Evolutionary conservation across 2,797 vertebrate genomes (phyloP).

Genomic region (Rhinichthys osculus): DNA sequence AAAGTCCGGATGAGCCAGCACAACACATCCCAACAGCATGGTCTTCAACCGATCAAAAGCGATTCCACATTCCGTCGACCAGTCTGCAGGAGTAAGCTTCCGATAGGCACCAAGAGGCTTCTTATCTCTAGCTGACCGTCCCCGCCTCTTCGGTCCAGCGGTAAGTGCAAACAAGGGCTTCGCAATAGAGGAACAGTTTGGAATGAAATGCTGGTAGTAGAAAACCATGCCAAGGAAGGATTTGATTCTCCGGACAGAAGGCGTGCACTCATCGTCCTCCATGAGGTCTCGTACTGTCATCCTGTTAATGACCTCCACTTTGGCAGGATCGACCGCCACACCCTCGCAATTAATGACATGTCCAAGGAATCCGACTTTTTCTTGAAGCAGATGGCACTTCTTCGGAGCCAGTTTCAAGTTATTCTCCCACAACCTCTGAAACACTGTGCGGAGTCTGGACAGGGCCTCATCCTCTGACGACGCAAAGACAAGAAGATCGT

Average conservation of each 20-base stretch:
- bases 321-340: slow-evolving; percentile 30
- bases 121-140: slow-evolving; percentile 2
- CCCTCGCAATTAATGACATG: slow-evolving; percentile 28
- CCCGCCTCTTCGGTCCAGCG: slow-evolving; percentile 42
- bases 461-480: slow-evolving; percentile 36
- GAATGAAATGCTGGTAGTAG: slow-evolving; percentile 48
- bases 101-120: slow-evolving; percentile 5
- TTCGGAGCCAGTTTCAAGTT: slow-evolving; percentile 31
- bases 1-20: slow-evolving; percentile 33
- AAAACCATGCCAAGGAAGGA: slow-evolving; percentile 55
- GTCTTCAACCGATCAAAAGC: slow-evolving; percentile 35
- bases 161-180: slow-evolving; percentile 51
- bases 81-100: slow-evolving; percentile 38
- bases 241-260: slow-evolving; percentile 29
- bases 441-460: background rate
- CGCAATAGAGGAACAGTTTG: slow-evolving; percentile 34
- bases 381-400: slow-evolving; percentile 41
- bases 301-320: slow-evolving; percentile 24
- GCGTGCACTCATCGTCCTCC: slow-evolving; percentile 40
- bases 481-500: background rate
- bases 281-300: slow-evolving; percentile 45
- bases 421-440: background rate
- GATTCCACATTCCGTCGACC: slow-evolving; percentile 3
- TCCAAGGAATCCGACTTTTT: slow-evolving; percentile 17
- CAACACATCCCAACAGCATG: background rate